Evolutionary conservation across 1,140 invertebrate species (phyloP), one percentile per base, ranked within the genome.

Genomic region (Belonocnema kinseyi): DNA sequence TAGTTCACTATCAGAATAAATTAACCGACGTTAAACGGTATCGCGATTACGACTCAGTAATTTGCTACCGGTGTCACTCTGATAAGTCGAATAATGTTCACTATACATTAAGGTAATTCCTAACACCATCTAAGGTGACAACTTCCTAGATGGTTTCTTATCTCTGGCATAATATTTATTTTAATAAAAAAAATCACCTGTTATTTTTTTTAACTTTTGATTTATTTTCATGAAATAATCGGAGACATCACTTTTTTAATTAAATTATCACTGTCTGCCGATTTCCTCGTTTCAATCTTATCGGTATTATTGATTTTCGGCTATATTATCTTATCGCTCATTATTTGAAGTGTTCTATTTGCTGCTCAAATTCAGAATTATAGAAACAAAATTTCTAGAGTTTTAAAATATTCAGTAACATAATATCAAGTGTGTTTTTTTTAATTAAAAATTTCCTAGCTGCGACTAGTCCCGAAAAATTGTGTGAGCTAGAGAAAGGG

Each of bases 291-390:
- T 66, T 78, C 86, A 88, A 89, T 90, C 89, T 90, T 89, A 90
- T 90, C 89, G 61, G 12, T 66, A 17, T 46, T 52, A n/a, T 54
- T 50, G 72, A 77, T 82, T 84, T 81, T 58, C 12, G 78, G 58
- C 2, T 46, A 80, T 56, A 72, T 10, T 88, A 91, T 90, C 90
- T 91, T 90, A 91, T 91, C 90, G 76, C 73, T 75, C 81, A 86
- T 88, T 86, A 85, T 86, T 87, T 90, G 84, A 84, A 90, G 87
- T 89, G 81, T 82, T 88, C 87, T 88, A 87, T 89, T 88, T 89
- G 81, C 80, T 77, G 73, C 72, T n/a, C 40, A 11, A 46, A 46
- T 66, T 54, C n/a, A 10, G 16, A 17, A 54, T 54, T 6, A 7
- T 1, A 46, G 5, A n/a, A n/a, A 66, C 46, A 10, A 16, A 8